These are phyloP conservation scores for Arothron firmamentum DNA, from an alignment of 2,113 vertebrate species.

Conservation along the genomic window DNA sequence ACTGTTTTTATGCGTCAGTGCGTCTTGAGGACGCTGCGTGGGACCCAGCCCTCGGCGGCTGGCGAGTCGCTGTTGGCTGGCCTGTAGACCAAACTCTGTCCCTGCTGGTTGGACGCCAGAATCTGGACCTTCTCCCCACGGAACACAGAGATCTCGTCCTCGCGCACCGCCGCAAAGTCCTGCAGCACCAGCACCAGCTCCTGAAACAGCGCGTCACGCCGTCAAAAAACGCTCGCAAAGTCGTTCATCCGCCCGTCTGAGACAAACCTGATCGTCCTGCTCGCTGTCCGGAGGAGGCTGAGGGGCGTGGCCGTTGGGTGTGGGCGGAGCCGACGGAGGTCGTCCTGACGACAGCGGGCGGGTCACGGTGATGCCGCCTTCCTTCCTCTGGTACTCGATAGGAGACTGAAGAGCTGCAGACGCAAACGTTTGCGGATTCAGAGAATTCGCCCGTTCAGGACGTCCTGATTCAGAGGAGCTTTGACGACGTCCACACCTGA, in stretches of 20 bases:
- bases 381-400: slow-evolving; percentile 94
- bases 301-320: slow-evolving; percentile 89
- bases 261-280: slow-evolving; percentile 82
- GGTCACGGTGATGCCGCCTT: slow-evolving; percentile 76
- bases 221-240: not conserved
- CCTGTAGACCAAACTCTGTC: slow-evolving; percentile 95
- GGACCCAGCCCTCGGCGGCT: slow-evolving; percentile 96
- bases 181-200: slow-evolving; percentile 86
- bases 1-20: slow-evolving; percentile 53
- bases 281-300: slow-evolving; percentile 80
- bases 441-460: not conserved
- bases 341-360: slow-evolving; percentile 78
- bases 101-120: slow-evolving; percentile 95
- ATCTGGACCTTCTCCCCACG: slow-evolving; percentile 96
- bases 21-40: slow-evolving; percentile 81
- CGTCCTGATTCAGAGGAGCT: slow-evolving; percentile 34
- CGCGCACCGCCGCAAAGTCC: slow-evolving; percentile 95
- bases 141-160: slow-evolving; percentile 95
- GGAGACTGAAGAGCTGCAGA: slow-evolving; percentile 90
- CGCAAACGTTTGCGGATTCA: not conserved
- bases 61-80: slow-evolving; percentile 90
- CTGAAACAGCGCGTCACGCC: slow-evolving; percentile 20
- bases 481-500: slow-evolving; percentile 68
- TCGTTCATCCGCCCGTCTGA: too few species aligned
- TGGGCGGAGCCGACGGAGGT: slow-evolving; percentile 82